Evolutionary conservation across 2,113 vertebrate species (phyloP).

Genomic region (Nymphicus hollandicus): DNA sequence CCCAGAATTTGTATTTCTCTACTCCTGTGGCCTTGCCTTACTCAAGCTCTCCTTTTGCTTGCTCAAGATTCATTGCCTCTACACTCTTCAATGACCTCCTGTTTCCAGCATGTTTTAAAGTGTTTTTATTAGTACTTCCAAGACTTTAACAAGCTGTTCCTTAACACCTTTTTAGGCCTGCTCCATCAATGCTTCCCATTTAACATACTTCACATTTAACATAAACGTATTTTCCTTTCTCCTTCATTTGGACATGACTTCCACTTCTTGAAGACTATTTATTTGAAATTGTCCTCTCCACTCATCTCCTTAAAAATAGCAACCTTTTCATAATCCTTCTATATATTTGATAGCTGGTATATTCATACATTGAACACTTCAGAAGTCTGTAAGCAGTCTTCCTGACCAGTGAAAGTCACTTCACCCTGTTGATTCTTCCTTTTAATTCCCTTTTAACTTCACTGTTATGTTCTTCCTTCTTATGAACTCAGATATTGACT

Average conservation of each 20-base stretch:
- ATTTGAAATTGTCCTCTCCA: not conserved
- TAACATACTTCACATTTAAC: not conserved
- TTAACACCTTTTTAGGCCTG: not conserved
- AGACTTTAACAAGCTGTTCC: not conserved
- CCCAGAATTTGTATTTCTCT: not conserved
- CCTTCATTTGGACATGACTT: not conserved
- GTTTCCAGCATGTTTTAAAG: not conserved
- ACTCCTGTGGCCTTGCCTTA: not conserved
- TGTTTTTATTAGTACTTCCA: not conserved
- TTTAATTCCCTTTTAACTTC: not conserved
- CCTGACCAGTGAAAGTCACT: not conserved
- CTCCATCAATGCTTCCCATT: not conserved
- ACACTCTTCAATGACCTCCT: not conserved
- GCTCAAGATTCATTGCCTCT: not conserved
- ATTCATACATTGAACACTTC: not conserved
- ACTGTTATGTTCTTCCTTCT: not conserved
- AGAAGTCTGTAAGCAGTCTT: not conserved
- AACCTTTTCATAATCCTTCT: not conserved
- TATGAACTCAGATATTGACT: not conserved
- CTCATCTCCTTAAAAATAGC: not conserved
- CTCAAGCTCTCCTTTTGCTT: not conserved
- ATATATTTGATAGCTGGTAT: not conserved
- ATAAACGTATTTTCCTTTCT: not conserved
- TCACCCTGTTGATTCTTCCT: not conserved
- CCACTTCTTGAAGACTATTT: not conserved